These are phyloP conservation scores for Callimorpha dominula DNA, from an alignment of 2,888 invertebrate genomes.

Conservation along the genomic window DNA sequence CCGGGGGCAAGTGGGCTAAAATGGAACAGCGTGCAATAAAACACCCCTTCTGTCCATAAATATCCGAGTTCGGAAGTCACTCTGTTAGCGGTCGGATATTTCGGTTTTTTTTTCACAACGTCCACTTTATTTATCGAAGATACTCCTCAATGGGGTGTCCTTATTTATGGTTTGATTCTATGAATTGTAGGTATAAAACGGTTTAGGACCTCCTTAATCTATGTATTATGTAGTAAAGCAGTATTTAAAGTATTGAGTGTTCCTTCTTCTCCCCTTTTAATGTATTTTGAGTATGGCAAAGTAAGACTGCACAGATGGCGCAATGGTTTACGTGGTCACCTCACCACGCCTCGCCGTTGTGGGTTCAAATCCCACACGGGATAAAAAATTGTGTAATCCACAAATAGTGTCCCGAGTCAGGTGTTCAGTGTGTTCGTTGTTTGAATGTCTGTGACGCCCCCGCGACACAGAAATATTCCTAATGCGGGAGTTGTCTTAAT, in stretches of 20 bases:
- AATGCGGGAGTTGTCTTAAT: too few relatives aligned
- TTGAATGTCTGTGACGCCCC: too few relatives aligned
- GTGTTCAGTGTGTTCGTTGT: too few relatives aligned
- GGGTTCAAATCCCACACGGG: too few relatives aligned
- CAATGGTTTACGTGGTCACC: too few relatives aligned
- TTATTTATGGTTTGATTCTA: slow-evolving; percentile 52
- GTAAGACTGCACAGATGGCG: too few relatives aligned
- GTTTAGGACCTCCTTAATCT: neutral
- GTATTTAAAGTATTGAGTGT: neutral
- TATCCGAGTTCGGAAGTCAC: slow-evolving; percentile 84
- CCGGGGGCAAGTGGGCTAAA: slow-evolving; percentile 85
- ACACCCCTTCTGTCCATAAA: slow-evolving; percentile 85
- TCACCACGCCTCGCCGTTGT: too few relatives aligned
- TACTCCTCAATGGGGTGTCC: slow-evolving; percentile 63
- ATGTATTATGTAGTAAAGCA: neutral
- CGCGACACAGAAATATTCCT: too few relatives aligned
- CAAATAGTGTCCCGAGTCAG: too few relatives aligned
- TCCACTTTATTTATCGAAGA: slow-evolving; percentile 80
- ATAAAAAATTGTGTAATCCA: too few relatives aligned
- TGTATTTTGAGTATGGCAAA: neutral
- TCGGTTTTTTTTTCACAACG: slow-evolving; percentile 66
- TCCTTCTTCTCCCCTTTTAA: neutral
- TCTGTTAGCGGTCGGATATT: slow-evolving; percentile 83
- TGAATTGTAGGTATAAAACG: slow-evolving; percentile 26
- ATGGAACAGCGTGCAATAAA: slow-evolving; percentile 81